Evolutionary conservation across 2,797 vertebrate genomes (phyloP), one percentile per base, ranked within the genome.

Genomic region (Tokudaia muenninki): DNA sequence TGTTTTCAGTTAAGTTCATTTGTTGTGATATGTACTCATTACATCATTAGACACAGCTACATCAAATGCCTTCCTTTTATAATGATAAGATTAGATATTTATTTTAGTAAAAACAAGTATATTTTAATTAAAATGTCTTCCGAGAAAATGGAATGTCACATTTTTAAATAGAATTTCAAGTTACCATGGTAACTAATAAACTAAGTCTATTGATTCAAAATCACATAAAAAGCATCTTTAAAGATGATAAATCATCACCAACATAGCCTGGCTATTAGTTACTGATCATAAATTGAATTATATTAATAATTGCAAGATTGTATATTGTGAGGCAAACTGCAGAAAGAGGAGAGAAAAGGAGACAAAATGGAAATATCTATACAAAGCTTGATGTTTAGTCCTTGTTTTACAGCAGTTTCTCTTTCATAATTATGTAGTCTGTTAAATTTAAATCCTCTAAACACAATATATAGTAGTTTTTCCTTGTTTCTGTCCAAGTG

Each of bases 141-240:
- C 91, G 61, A 94, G 74, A 96, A 94, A 97, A 97, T 34, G 82
- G 12, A 92, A n/a, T 10, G 63, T 22, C 29, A 93, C 89, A 75
- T 97, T 97, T 98, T 87, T 0, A 97, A 98, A 94, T n/a, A 82
- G 67, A 65, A 47, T 83, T 61, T 83, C 2, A 29, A 31, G 95
- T 98, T 98, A 96, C 87, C 96, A 92, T 94, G 77, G 72, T 17
- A 87, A 97, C 97, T 84, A 97, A 86, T 95, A 97, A 95, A 93
- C 90, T 96, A 52, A 22, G 93, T 17, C 13, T 87, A 52, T 92
- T 97, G 93, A 34, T 95, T 98, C 37, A 82, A 92, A 90, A 41
- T 97, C 87, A 90, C 19, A 93, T 41, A 84, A 81, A 94, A 97
- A 57, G 26, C 24, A 9, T 94, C 41, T 84, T 95, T 78, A 87